Evolutionary conservation across 2,888 invertebrate genomes (phyloP).

Genomic region (Synergus umbraculus): DNA sequence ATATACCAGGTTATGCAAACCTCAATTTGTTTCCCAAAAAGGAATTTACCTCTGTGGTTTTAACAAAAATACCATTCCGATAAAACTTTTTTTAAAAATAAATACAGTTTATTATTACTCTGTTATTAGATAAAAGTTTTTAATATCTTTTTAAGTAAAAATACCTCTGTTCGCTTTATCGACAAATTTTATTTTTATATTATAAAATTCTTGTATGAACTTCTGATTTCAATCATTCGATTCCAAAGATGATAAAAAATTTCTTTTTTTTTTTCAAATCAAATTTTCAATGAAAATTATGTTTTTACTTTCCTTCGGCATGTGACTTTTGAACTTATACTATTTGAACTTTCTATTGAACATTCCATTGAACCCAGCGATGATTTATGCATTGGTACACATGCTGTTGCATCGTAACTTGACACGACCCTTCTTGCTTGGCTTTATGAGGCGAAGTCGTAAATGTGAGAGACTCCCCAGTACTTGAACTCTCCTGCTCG

Average conservation of each 20-base stretch:
- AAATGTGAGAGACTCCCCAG: conserved; percentile 11
- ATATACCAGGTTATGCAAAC: background rate
- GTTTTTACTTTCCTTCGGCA: background rate
- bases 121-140: too few species aligned
- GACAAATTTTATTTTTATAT: too few species aligned
- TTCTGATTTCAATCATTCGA: too few species aligned
- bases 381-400: conserved; percentile 21
- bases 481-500: conserved; percentile 25
- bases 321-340: background rate
- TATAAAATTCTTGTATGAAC: too few species aligned
- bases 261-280: background rate
- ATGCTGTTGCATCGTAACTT: conserved; percentile 29
- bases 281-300: too few species aligned
- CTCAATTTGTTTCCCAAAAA: background rate
- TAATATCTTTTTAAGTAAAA: too few species aligned
- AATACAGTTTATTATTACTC: too few species aligned
- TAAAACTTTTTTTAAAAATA: too few species aligned
- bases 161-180: too few species aligned
- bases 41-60: too few species aligned
- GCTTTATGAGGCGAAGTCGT: conserved; percentile 9
- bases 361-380: background rate
- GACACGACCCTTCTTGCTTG: conserved; percentile 14
- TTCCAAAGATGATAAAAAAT: background rate
- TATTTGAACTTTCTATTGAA: background rate
- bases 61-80: too few species aligned